Conservation (phyloP, 2,113 vertebrate species). For the Solea solea region DNA sequence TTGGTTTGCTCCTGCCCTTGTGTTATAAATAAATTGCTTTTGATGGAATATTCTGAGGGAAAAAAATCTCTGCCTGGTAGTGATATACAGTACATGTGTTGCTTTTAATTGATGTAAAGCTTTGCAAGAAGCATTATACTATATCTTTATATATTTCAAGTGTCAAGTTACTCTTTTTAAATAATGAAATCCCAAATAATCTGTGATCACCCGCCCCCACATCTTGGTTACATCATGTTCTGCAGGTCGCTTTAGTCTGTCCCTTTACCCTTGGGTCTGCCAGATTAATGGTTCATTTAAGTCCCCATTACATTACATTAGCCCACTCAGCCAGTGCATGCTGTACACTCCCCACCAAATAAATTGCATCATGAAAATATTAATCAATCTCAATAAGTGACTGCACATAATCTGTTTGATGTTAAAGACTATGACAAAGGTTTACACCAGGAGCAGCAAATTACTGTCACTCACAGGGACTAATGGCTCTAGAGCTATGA, state of each 20-base stretch:
- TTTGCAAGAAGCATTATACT: background rate
- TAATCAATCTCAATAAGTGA: slow-evolving; percentile 74
- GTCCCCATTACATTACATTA: slow-evolving; percentile 73
- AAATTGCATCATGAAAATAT: slow-evolving; percentile 74
- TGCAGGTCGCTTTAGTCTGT: slow-evolving; percentile 36
- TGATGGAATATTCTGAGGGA: slow-evolving; percentile 14
- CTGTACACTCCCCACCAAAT: slow-evolving; percentile 59
- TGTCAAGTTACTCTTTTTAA: slow-evolving; percentile 8
- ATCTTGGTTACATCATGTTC: slow-evolving; percentile 51
- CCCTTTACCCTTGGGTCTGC: slow-evolving; percentile 74
- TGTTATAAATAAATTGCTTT: slow-evolving; percentile 31
- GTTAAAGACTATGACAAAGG: slow-evolving; percentile 67
- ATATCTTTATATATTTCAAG: slow-evolving; percentile 16
- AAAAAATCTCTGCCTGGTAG: background rate
- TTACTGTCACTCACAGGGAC: slow-evolving; percentile 59
- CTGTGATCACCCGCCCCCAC: slow-evolving; percentile 11
- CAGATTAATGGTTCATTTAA: slow-evolving; percentile 78
- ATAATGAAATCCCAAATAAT: slow-evolving; percentile 28
- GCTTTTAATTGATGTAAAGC: background rate
- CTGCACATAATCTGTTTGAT: slow-evolving; percentile 68
- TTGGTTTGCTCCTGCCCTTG: background rate
- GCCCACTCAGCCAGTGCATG: slow-evolving; percentile 42
- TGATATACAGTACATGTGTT: slow-evolving; percentile 2
- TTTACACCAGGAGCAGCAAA: slow-evolving; percentile 64
- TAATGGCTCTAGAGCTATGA: slow-evolving; percentile 36